phyloP scores from a whole-genome alignment of 2,888 invertebrate species.

The Odontocerum albicorne region DNA sequence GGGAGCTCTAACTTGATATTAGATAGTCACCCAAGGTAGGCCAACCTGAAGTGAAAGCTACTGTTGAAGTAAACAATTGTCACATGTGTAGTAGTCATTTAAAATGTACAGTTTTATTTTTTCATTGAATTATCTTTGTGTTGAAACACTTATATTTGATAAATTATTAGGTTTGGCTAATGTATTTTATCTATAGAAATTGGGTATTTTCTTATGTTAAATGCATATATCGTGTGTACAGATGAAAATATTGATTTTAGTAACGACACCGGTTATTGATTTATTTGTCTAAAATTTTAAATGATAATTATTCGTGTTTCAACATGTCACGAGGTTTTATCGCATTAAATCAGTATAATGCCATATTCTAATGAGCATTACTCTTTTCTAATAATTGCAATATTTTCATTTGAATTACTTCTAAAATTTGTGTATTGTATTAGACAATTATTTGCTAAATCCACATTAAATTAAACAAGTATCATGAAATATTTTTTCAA shows the following conservation, averaged over 20 bases:
- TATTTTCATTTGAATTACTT: conserved; percentile 15
- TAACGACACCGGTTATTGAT: conserved; percentile 8
- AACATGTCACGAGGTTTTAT: conserved; percentile 1
- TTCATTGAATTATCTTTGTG: conserved; percentile 14
- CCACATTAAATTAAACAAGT: conserved; percentile 27
- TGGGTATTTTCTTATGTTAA: conserved; percentile 17
- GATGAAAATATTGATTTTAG: not conserved
- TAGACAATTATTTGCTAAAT: conserved; percentile 27
- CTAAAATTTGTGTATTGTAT: conserved; percentile 23
- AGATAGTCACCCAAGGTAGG: too few relatives aligned
- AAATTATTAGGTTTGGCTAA: conserved; percentile 19
- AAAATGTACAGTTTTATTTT: conserved; percentile 23
- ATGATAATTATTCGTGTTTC: conserved; percentile 14
- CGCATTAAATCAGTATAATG: conserved; percentile 16
- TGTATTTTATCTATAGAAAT: conserved; percentile 17
- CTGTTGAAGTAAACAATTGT: too few relatives aligned
- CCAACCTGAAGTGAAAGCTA: too few relatives aligned
- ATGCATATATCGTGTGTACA: conserved; percentile 10
- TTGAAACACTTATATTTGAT: conserved; percentile 20
- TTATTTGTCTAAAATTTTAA: conserved; percentile 15
- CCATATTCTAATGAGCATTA: conserved; percentile 16
- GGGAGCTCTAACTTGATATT: too few relatives aligned
- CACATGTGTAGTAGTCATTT: conserved; percentile 19
- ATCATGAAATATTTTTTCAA: conserved; percentile 17
- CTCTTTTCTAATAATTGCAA: conserved; percentile 14